Evolutionary conservation across 2,888 invertebrate species (phyloP).

Genomic region (Nomada lathburiana): DNA sequence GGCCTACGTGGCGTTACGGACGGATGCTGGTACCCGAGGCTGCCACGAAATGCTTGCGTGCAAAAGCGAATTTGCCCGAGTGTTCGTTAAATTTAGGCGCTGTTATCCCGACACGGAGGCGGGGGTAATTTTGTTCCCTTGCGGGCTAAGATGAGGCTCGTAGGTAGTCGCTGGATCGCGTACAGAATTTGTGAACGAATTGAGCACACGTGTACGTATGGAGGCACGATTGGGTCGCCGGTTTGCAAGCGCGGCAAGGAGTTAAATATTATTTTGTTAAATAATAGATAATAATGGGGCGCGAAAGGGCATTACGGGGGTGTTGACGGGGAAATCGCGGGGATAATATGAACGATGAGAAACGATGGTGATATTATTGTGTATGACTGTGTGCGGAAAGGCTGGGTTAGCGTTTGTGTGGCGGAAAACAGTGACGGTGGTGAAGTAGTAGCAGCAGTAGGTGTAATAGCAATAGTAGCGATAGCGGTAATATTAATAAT

Average conservation of each 20-base stretch:
- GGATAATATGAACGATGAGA: slow-evolving; percentile 30
- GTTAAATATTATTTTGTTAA: slow-evolving; percentile 53
- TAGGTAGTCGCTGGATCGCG: too few relatives aligned
- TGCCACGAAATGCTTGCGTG: too few relatives aligned
- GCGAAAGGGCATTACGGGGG: background rate
- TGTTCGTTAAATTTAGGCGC: too few relatives aligned
- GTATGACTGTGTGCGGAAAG: slow-evolving; percentile 19
- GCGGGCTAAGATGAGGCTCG: too few relatives aligned
- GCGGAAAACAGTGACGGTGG: slow-evolving; percentile 12
- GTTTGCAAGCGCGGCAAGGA: slow-evolving; percentile 26
- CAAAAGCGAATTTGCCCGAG: too few relatives aligned
- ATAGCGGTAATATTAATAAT: slow-evolving; percentile 57
- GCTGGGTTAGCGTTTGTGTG: slow-evolving; percentile 18
- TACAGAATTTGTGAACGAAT: background rate
- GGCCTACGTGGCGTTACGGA: background rate
- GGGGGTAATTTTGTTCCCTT: too few relatives aligned
- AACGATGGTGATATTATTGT: slow-evolving; percentile 7
- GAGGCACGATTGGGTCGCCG: slow-evolving; percentile 27
- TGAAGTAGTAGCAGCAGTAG: background rate
- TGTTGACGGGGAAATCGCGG: background rate
- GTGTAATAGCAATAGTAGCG: slow-evolving; percentile 18
- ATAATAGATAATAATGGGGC: slow-evolving; percentile 32
- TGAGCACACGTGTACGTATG: background rate
- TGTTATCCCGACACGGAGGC: too few relatives aligned
- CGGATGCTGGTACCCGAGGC: background rate